Evolutionary conservation across 2,888 invertebrate species (phyloP), one percentile per base, ranked within the genome.

Genomic region (Mythimna vitellina): DNA sequence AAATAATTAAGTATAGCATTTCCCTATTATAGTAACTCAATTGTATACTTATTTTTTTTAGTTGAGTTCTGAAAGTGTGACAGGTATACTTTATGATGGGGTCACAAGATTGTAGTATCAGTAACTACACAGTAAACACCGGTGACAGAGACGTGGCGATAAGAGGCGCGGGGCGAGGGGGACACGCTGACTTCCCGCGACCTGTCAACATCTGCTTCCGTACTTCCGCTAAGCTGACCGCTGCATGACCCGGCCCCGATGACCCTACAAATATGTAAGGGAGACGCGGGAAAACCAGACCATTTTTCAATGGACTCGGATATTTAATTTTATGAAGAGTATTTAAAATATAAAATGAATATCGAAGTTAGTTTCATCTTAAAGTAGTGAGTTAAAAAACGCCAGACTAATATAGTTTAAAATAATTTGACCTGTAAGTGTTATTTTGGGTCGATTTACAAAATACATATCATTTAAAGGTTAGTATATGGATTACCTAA

Each of bases 141-240:
- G 87, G 82, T 88, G 92, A 90, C 90, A 89, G 83, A 82, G 84
- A 80, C 74, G 82, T 82, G 81, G 65, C 65, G 82, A 63, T 84
- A 86, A 82, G 80, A 70, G 73, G 79, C 83, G 79, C 80, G 81
- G 80, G 78, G 76, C 58, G 83, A 14, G 76, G 82, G 79, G 82
- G 82, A 81, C 73, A 81, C 80, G 66, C 78, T 60, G 72, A 73
- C 70, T 65, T 79, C 77, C 84, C 82, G 77, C 81, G 80, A 79
- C 84, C 88, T 91, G 93, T 93, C 94, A 91, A 92, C 93, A 91
- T 93, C 91, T 93, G 93, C 89, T 92, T 93, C 93, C 93, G 89
- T 81, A 89, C 88, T 92, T 91, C 91, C 92, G 90, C 87, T 87
- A 89, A 89, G 91, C 91, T 91, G 91, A 92, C 93, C 92, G 88